These are phyloP conservation scores for Orthosia gothica DNA, from an alignment of 2,888 invertebrate species.

Conservation along the genomic window DNA sequence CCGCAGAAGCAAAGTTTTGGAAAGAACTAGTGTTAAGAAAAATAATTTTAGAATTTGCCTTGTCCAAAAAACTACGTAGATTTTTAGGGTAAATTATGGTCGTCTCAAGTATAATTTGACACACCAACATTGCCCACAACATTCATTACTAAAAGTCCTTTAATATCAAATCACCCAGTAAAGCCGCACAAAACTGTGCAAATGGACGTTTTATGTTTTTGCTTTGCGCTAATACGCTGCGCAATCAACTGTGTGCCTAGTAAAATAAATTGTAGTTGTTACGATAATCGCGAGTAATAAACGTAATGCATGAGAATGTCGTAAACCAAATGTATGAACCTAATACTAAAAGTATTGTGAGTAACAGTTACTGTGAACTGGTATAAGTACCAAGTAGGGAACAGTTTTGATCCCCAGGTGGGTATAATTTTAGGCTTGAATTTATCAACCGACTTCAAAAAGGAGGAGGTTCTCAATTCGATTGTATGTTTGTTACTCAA, in stretches of 20 bases:
- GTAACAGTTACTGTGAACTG: conserved; percentile 23
- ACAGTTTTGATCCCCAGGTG: background rate
- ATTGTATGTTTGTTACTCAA: too few species aligned
- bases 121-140: background rate
- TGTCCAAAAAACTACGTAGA: too few species aligned
- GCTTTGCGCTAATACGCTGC: conserved; percentile 39
- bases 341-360: conserved; percentile 53
- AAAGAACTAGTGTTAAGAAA: too few species aligned
- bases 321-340: conserved; percentile 67
- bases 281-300: conserved; percentile 73
- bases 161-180: conserved; percentile 3
- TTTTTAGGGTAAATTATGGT: too few species aligned
- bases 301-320: conserved; percentile 70
- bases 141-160: background rate
- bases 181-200: conserved; percentile 25
- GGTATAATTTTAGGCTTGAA: background rate
- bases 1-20: too few species aligned
- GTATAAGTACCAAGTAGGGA: background rate
- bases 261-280: conserved; percentile 71
- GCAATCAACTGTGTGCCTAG: conserved; percentile 55
- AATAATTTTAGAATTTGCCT: too few species aligned
- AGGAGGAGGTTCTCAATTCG: too few species aligned
- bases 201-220: conserved; percentile 42
- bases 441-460: too few species aligned
- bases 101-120: too few species aligned